These are phyloP conservation scores for Vollenhovia emeryi DNA, from an alignment of 1,140 invertebrate genomes.

Conservation along the genomic window DNA sequence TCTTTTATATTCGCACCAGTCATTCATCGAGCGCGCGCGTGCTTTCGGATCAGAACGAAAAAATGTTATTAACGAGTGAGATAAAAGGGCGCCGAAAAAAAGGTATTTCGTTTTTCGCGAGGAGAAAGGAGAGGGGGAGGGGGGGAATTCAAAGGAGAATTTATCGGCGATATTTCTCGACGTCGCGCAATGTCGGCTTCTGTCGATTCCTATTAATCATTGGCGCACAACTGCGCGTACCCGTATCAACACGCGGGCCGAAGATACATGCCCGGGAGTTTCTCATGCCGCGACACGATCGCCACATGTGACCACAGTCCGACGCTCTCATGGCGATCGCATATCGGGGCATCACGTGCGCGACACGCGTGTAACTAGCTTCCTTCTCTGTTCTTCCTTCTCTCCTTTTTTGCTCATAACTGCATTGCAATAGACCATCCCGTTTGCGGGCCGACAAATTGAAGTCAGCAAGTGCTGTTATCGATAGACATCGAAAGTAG, in stretches of 20 bases:
- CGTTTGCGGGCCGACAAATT: not conserved
- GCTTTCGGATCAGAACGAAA: not conserved
- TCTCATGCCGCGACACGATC: constrained; percentile 55
- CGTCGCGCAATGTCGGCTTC: constrained; percentile 40
- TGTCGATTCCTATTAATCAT: constrained; percentile 72
- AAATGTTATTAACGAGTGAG: constrained; percentile 32
- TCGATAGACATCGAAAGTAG: not conserved
- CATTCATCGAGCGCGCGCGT: not conserved
- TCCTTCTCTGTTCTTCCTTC: not conserved
- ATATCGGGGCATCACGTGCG: constrained; percentile 65
- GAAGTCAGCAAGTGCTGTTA: not conserved
- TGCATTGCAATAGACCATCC: not conserved
- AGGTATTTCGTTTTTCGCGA: constrained; percentile 45
- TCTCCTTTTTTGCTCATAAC: not conserved
- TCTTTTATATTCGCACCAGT: not conserved
- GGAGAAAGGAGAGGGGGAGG: not conserved
- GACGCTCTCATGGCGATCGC: constrained; percentile 70
- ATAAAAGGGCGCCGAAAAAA: not conserved
- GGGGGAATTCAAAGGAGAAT: constrained; percentile 49
- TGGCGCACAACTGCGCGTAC: constrained; percentile 16
- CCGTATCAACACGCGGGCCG: constrained; percentile 23
- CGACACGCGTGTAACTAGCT: constrained; percentile 38
- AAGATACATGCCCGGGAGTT: constrained; percentile 59
- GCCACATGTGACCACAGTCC: constrained; percentile 59
- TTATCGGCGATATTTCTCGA: constrained; percentile 64